Percentiles rank a stretch among this genome's conserved stretches.
These are phyloP conservation scores for Loris lydekkerianus DNA, from an alignment of 2,797 vertebrate genomes.

Conservation along the genomic window DNA sequence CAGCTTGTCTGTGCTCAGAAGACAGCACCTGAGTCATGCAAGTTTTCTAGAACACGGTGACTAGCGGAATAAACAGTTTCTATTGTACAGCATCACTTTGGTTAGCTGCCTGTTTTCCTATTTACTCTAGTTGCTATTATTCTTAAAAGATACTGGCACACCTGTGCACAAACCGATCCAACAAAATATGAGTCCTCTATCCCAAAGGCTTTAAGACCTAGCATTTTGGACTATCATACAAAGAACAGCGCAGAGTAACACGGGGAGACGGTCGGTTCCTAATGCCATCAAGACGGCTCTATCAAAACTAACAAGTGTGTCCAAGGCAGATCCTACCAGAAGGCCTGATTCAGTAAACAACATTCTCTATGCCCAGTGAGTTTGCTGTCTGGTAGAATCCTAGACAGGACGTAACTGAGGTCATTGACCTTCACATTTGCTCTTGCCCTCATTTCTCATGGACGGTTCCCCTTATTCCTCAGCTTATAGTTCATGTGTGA, in stretches of 20 bases:
- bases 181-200: background rate
- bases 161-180: background rate
- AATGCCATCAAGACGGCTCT: background rate
- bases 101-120: background rate
- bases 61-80: background rate
- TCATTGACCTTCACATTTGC: background rate
- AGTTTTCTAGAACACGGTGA: background rate
- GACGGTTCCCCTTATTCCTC: background rate
- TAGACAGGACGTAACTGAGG: background rate
- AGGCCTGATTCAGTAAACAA: background rate
- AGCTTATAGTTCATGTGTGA: background rate
- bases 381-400: background rate
- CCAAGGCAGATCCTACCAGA: background rate
- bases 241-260: background rate
- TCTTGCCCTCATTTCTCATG: background rate
- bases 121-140: background rate
- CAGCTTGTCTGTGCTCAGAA: background rate
- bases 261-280: background rate
- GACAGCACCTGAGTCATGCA: background rate
- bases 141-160: background rate
- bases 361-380: background rate
- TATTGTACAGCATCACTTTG: background rate
- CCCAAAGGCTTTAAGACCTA: slow-evolving; percentile 17
- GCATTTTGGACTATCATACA: background rate
- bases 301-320: background rate